These are phyloP conservation scores for Chroicocephalus ridibundus DNA, from an alignment of 2,113 vertebrate species.

Conservation along the genomic window DNA sequence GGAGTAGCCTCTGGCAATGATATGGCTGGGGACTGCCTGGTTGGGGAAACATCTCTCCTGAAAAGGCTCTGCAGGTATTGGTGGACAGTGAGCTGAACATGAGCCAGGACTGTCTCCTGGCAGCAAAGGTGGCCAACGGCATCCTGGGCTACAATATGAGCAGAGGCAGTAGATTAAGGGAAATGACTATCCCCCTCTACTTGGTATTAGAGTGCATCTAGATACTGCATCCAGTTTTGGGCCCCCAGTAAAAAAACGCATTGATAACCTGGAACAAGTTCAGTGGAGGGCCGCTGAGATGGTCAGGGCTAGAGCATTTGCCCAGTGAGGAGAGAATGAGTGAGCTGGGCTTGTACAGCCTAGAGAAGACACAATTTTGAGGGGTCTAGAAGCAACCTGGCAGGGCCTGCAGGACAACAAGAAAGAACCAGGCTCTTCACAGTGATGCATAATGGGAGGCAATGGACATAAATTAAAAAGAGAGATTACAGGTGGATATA, in stretches of 20 bases:
- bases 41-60: background rate
- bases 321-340: background rate
- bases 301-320: background rate
- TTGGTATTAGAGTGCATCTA: background rate
- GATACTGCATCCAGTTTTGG: background rate
- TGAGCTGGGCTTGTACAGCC: background rate
- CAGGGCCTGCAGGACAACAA: background rate
- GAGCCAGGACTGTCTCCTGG: background rate
- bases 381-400: background rate
- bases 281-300: background rate
- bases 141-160: background rate
- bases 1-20: background rate
- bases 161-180: background rate
- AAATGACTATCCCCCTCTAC: background rate
- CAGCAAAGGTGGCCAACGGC: background rate
- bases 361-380: background rate
- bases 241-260: background rate
- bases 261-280: background rate
- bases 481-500: background rate
- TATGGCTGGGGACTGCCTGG: background rate
- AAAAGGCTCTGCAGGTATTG: background rate
- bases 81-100: background rate
- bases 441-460: background rate
- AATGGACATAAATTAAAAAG: background rate
- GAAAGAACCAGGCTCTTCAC: background rate